Base-by-base conservation (phyloP, 2,888 invertebrate genomes). In the Eupeodes luniger region DNA sequence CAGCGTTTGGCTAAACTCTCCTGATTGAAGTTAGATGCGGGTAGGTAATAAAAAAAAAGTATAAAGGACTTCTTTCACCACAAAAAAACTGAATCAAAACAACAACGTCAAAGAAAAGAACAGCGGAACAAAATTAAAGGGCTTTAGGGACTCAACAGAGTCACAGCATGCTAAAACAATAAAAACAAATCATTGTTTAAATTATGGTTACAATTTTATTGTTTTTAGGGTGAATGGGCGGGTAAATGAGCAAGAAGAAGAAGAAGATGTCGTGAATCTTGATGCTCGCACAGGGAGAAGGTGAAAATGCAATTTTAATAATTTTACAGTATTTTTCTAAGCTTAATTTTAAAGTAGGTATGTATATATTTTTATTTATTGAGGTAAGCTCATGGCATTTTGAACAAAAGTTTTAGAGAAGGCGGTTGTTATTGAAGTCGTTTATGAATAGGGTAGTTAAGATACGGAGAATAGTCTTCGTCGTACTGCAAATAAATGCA, bases 141-240 rank as follows among this genome's bases (percentile, higher is more conserved):
- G 88, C 88, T 88, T 81, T 81, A 70, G 85, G 81, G 88, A 88
- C 88, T 81, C 78, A 70, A 47, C 88, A 11, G 75, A 85, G 88
- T 85, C 88, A 85, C 88, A 88, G 88, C 88, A 88, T 85, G 88
- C 85, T 85, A 81, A 88, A 81, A 88, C 85, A 88, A 88, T 88
- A 88, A 88, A 88, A 88, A 85, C 88, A 88, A 88, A 88, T 88
- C 88, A 88, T 88, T 88, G 88, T 85, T 88, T 81, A 88, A 88
- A 57, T 88, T 85, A 88, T 85, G 85, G 88, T 88, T 88, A 88
- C 88, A 88, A 88, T 88, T 88, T 88, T 88, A 88, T 88, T 88
- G 88, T 88, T 88, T 88, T 88, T 81, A 85, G 85, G 88, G 88
- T 78, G 81, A 79, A 85, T 81, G 53, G 81, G 75, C 53, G 88